Conservation (phyloP, 1,140 invertebrate genomes). For the Tetramorium parvispinum region DNA sequence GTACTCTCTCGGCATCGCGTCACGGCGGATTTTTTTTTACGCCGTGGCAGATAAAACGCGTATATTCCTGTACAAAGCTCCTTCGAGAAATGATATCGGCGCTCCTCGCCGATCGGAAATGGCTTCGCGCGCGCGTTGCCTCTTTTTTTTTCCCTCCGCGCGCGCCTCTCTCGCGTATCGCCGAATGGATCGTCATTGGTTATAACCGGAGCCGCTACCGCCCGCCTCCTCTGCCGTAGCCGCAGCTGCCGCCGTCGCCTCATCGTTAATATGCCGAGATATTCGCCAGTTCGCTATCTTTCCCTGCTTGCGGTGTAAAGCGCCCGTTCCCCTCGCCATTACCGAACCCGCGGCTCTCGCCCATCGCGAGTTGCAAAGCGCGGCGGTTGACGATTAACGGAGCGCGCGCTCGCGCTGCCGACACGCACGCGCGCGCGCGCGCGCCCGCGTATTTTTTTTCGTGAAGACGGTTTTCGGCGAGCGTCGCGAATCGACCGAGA, state of each 20-base stretch:
- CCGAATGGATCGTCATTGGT: slow-evolving; percentile 55
- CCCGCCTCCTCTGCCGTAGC: background rate
- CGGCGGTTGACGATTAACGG: slow-evolving; percentile 35
- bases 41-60: background rate
- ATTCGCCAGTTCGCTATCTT: slow-evolving; percentile 31
- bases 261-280: slow-evolving; percentile 19
- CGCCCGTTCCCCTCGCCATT: background rate
- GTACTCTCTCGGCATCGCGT: background rate
- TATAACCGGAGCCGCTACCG: slow-evolving; percentile 11
- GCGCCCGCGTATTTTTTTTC: slow-evolving; percentile 20
- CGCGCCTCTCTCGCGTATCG: slow-evolving; percentile 12
- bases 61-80: slow-evolving; percentile 5
- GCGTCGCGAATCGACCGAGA: slow-evolving; percentile 52
- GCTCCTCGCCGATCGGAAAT: slow-evolving; percentile 32
- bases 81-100: slow-evolving; percentile 5
- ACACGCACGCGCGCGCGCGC: background rate
- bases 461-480: slow-evolving; percentile 30
- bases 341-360: background rate
- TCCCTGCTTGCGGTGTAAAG: slow-evolving; percentile 19
- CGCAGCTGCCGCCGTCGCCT: no score
- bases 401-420: slow-evolving; percentile 30
- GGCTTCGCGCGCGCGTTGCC: slow-evolving; percentile 34
- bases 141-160: slow-evolving; percentile 57
- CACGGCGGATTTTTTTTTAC: slow-evolving; percentile 41
- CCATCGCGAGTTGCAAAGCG: slow-evolving; percentile 16